These are phyloP conservation scores for Vulpes vulpes DNA, from an alignment of 2,113 vertebrate genomes.

Conservation along the genomic window DNA sequence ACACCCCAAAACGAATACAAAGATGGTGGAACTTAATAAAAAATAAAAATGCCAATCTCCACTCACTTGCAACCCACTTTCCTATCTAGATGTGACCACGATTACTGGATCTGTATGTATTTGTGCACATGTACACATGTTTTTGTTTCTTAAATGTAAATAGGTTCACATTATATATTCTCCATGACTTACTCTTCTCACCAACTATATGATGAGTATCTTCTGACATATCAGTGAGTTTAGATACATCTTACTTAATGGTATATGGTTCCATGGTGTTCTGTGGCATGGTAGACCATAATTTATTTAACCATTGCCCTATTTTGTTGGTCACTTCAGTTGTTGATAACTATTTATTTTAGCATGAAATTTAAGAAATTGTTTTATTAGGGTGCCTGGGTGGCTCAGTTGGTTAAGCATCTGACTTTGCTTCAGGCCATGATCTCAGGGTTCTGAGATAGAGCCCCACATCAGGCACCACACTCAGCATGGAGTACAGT, in stretches of 20 bases:
- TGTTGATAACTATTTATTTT: not conserved
- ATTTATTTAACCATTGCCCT: not conserved
- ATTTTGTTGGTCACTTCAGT: not conserved
- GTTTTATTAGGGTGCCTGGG: not conserved
- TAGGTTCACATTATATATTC: not conserved
- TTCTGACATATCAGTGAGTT: not conserved
- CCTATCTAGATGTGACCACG: not conserved
- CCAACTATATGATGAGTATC: not conserved
- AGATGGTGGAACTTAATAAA: not conserved
- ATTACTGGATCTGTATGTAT: not conserved
- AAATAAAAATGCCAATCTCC: not conserved
- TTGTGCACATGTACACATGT: not conserved
- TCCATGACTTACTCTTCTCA: not conserved
- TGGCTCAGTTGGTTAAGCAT: no score
- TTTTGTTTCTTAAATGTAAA: constrained; percentile 22
- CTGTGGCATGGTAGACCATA: not conserved
- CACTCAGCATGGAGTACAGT: no score
- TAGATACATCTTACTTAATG: not conserved
- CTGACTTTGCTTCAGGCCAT: no score
- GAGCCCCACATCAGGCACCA: no score
- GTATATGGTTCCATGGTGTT: not conserved
- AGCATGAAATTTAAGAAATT: not conserved
- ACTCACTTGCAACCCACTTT: not conserved
- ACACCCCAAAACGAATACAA: not conserved
- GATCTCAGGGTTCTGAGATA: no score